Base-by-base conservation (phyloP, 2,797 vertebrate species). In the Chrysocyon brachyurus region DNA sequence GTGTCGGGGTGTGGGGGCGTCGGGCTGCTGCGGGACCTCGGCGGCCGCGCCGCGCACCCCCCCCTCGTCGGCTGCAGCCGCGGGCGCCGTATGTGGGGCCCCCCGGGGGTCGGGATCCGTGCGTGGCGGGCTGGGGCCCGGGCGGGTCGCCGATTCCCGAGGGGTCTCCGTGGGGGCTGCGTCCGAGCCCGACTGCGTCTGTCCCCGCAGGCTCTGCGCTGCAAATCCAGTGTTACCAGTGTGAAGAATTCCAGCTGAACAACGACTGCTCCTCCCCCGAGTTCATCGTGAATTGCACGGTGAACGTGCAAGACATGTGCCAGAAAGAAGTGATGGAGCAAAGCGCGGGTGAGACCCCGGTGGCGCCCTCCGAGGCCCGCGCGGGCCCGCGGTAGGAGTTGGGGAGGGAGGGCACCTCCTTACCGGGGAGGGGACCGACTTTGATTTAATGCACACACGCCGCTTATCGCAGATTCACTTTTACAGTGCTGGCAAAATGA, bases 221-320 rank as follows among this genome's bases (percentile, higher is more conserved):
- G 97, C 99, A 99, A 98, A 99, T 99, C 98, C 99, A 99, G 98
- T 99, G 99, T 98, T 99, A 99, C 98, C 99, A 99, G 98, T 99
- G 99, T 70, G 99, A 99, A 98, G 99, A 99, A 98, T 99, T 99
- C 98, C 99, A 99, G 97, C 99, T 99, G 54, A 99, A 99, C 63
- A 99, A 99, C 56, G 99, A 99, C 98, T 99, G 99, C 98, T 99
- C 99, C 7, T 99, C 99, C 2, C 99, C 99, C 0, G 99, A 99
- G 96, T 99, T 99, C 98, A 99, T 99, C 2, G 99, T 99, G 94
- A 99, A 99, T 98, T 99, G 99, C 98, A 99, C 99, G 0, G 99
- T 99, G 97, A 99, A 99, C 3, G 99, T 99, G 12, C 99, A 99
- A 98, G 99, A 99, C 98, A 99, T 99, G 99, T 99, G 99, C 97